Base-by-base conservation (phyloP, 2,797 vertebrate species). In the Onychomys arenicola region DNA sequence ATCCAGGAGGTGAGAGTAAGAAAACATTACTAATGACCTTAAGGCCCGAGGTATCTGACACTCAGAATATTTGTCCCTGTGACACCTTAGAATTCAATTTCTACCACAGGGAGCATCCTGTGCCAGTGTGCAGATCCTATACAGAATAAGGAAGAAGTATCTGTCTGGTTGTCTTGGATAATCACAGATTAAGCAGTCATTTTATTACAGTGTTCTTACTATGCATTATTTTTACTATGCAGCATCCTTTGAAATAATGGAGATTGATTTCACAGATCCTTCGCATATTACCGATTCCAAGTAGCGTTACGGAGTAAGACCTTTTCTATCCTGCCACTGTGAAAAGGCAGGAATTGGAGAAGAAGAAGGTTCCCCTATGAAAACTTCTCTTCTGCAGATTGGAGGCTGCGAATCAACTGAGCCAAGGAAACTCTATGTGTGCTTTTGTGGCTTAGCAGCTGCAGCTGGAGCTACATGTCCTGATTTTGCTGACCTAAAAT, bases 401-500 rank as follows among this genome's bases (percentile, higher is more conserved):
- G 96, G 97, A 98, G 95, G 95, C 98, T 98, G 97, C 97, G 95
- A 98, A 98, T 98, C 98, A 97, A 96, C 84, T 96, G 98, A 98
- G 97, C 97, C 97, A 96, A 89, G 94, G 95, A 94, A 98, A 93
- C 97, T 97, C 49, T 93, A 96, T 97, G 98, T 96, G 97, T 97
- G 97, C 96, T 98, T 98, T 97, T 97, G 98, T 98, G 98, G 97
- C 73, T 98, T 97, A 96, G 97, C 98, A 98, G 98, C 98, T 98
- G 97, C 98, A 98, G 98, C 98, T 98, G 97, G 94, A 97, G 96
- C 95, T 98, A 95, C 96, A 98, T 98, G 98, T 98, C 98, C 98
- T 96, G 97, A 98, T 98, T 98, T 98, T 96, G 40, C 96, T 98
- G 98, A 98, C 98, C 98, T 98, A 97, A 97, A 98, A 98, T 98